Conservation (phyloP, 2,113 vertebrate genomes). For the Bubo bubo region DNA sequence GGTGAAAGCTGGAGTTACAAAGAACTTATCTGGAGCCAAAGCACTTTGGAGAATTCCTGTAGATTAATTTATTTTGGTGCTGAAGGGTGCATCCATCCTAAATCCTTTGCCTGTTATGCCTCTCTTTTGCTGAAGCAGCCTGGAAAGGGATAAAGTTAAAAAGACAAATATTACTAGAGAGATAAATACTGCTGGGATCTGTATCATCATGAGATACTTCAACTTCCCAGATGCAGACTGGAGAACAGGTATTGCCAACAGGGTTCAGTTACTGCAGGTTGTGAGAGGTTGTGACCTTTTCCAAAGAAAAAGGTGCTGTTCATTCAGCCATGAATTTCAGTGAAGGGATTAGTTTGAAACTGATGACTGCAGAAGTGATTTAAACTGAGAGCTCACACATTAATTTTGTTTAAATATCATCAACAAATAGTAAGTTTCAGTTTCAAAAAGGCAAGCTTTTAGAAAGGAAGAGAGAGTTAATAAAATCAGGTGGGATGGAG, state of each 20-base stretch:
- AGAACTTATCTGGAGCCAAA: background rate
- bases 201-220: background rate
- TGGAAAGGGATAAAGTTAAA: background rate
- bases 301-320: background rate
- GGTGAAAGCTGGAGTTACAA: background rate
- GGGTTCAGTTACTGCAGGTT: background rate
- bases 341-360: background rate
- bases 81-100: background rate
- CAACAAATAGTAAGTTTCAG: background rate
- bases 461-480: background rate
- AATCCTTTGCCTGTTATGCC: background rate
- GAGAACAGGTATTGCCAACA: background rate
- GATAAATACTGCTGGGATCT: background rate
- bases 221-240: background rate
- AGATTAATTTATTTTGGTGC: background rate
- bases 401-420: background rate
- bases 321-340: background rate
- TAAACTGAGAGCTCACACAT: background rate
- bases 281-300: background rate
- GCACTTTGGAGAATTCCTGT: background rate
- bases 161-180: background rate
- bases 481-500: background rate
- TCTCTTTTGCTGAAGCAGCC: background rate
- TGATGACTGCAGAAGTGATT: background rate
- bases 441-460: background rate